Base-by-base conservation (phyloP, 2,113 vertebrate genomes). In the Tamias sibiricus region DNA sequence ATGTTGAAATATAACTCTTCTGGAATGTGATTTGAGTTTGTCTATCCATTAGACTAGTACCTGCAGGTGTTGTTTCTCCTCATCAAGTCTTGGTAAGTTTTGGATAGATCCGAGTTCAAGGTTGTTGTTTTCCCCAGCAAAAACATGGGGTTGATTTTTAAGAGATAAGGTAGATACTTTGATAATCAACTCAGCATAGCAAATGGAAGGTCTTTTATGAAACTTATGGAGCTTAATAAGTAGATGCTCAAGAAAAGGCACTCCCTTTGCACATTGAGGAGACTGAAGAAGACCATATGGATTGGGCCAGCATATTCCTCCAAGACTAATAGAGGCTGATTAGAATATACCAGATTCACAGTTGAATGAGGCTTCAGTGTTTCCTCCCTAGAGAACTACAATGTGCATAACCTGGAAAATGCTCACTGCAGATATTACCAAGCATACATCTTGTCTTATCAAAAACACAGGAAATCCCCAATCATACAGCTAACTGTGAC, bases 201-300 rank as follows among this genome's bases (percentile, higher is more conserved):
- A 47, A 6, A 19, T 72, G 59, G 90, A 83, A 87, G 1, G 10
- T 87, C 11, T 22, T 6, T 62, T 69, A 11, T 62, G 44, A 80
- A 97, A 88, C 71, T 84, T 72, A 83, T 44, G 75, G 42, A 59
- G n/a, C 32, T 90, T 66, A 81, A 30, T 77, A 69, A 76, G n/a
- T 81, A 10, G 4, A 24, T 57, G 42, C 3, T 74, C 85, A 90
- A 90, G 54, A 37, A 79, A 72, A 87, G 26, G 24, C 35, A 49
- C 2, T 4, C 32, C n/a, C 52, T 87, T 42, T 64, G 30, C n/a
- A 62, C 49, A 32, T 5, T 26, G 14, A 72, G 1, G 17, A 35
- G 5, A 2, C 37, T 93, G 20, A 84, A 69, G 37, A 37, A 72
- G 37, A 68, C 30, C 35, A 17, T 44, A 1, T 68, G 52, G 6